phyloP scores from a whole-genome alignment of 2,888 invertebrate genomes.

The Drosophila antonietae region DNA sequence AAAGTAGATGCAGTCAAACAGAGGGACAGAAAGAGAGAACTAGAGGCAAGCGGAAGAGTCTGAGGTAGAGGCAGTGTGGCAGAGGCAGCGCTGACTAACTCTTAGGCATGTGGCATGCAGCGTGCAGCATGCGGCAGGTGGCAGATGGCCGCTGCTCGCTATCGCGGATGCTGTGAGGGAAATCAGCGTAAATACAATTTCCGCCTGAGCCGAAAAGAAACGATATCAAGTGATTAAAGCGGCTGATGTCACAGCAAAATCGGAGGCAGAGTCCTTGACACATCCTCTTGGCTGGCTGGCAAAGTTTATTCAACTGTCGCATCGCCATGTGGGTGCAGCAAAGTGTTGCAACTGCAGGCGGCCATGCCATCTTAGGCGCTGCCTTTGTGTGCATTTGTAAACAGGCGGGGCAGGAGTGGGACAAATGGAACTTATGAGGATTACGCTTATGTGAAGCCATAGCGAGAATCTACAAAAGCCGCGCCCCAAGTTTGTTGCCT shows the following conservation, averaged over 20 bases:
- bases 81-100: not conserved
- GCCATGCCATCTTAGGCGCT: slow-evolving; percentile 50
- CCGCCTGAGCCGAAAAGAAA: slow-evolving; percentile 30
- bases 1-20: not conserved
- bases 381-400: slow-evolving; percentile 49
- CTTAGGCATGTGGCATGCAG: slow-evolving; percentile 11
- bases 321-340: slow-evolving; percentile 38
- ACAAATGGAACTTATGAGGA: not conserved
- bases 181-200: slow-evolving; percentile 59
- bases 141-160: slow-evolving; percentile 41
- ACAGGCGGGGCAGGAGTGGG: slow-evolving; percentile 2
- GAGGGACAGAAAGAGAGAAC: not conserved
- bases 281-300: slow-evolving; percentile 50
- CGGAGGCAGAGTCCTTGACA: slow-evolving; percentile 26
- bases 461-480: slow-evolving; percentile 46
- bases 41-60: not conserved
- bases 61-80: not conserved
- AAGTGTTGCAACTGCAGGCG: slow-evolving; percentile 34
- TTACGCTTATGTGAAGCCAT: slow-evolving; percentile 55
- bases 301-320: slow-evolving; percentile 69
- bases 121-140: slow-evolving; percentile 26
- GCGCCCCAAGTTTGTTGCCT: slow-evolving; percentile 38
- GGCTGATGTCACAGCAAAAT: slow-evolving; percentile 3
- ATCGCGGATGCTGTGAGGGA: slow-evolving; percentile 35
- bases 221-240: slow-evolving; percentile 6